phyloP scores from a whole-genome alignment of 2,113 vertebrate genomes.

The Anser brachyrhynchus region DNA sequence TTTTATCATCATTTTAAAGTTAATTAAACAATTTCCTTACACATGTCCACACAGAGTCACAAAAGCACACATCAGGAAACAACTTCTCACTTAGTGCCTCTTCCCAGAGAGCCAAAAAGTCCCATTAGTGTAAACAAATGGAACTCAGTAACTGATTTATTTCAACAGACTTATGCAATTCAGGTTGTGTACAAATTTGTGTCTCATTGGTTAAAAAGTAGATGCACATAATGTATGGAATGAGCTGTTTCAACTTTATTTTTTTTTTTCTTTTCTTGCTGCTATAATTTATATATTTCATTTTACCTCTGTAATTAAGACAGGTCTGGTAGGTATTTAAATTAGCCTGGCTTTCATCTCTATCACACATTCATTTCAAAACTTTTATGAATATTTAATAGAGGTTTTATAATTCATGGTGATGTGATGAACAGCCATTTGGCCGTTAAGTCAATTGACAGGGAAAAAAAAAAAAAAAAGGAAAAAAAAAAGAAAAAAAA shows the following conservation, averaged over 20 bases:
- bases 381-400: conserved; percentile 89
- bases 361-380: conserved; percentile 86
- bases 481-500: conserved; percentile 21
- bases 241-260: conserved; percentile 63
- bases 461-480: conserved; percentile 46
- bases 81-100: not conserved
- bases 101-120: not conserved
- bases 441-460: conserved; percentile 85
- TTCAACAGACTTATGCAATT: not conserved
- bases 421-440: conserved; percentile 85
- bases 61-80: not conserved
- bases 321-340: conserved; percentile 86
- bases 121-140: not conserved
- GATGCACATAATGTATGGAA: conserved; percentile 69
- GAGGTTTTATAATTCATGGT: conserved; percentile 85
- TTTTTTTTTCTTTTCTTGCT: conserved; percentile 56
- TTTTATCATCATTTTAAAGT: not conserved
- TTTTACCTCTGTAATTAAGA: conserved; percentile 86
- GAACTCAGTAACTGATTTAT: not conserved
- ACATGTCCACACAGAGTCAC: not conserved
- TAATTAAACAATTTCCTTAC: conserved; percentile 4
- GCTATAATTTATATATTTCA: conserved; percentile 85
- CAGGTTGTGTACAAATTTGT: conserved; percentile 24
- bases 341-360: conserved; percentile 84
- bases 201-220: conserved; percentile 31